phyloP scores from a whole-genome alignment of 1,140 invertebrate species.

The Cydia strobilella region DNA sequence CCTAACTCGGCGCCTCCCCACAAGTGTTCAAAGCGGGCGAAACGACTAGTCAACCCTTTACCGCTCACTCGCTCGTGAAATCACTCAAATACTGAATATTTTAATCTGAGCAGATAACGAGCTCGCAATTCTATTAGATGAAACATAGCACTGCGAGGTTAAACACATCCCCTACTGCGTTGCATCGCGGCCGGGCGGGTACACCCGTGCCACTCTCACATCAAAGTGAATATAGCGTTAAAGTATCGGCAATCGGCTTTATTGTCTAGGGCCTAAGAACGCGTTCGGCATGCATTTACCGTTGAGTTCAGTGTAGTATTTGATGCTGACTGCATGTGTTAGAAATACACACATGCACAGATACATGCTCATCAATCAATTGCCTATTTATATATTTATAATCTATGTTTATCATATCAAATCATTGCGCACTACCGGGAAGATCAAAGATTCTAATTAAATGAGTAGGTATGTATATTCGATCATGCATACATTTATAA shows the following conservation, averaged over 20 bases:
- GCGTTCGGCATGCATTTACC: not conserved
- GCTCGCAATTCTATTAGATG: conserved; percentile 79
- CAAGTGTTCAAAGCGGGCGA: conserved; percentile 76
- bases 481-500: not conserved
- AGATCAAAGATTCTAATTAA: conserved; percentile 14
- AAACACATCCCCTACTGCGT: conserved; percentile 56
- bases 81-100: conserved; percentile 80
- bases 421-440: not conserved
- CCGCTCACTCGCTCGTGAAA: conserved; percentile 78
- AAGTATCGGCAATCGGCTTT: not conserved
- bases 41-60: conserved; percentile 79
- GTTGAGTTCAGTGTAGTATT: not conserved
- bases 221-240: not conserved
- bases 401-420: not conserved
- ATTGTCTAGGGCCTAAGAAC: not conserved
- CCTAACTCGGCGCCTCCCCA: conserved; percentile 64
- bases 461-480: not conserved
- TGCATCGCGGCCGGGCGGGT: conserved; percentile 34
- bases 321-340: not conserved
- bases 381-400: not conserved
- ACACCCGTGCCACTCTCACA: not conserved
- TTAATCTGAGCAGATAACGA: conserved; percentile 80
- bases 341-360: not conserved
- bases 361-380: not conserved
- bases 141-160: conserved; percentile 76